These are phyloP conservation scores for Poeciliopsis retropinna DNA, from an alignment of 2,113 vertebrate genomes.

Conservation along the genomic window DNA sequence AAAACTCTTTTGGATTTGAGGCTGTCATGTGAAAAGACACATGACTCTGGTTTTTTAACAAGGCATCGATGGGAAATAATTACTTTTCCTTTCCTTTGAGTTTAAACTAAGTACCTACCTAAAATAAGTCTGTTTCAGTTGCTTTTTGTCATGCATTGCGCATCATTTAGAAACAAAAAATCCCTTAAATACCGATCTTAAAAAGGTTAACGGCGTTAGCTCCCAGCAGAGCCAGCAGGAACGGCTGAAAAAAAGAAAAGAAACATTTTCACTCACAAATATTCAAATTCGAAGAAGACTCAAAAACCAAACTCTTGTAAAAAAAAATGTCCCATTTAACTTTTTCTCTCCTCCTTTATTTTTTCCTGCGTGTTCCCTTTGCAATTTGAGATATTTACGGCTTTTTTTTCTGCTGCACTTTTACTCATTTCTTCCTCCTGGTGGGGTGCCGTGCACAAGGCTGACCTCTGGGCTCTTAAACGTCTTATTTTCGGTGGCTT, in stretches of 20 bases:
- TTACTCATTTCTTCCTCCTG: background rate
- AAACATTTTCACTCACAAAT: background rate
- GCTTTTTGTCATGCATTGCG: background rate
- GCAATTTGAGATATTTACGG: background rate
- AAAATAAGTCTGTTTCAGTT: background rate
- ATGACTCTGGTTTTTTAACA: slow-evolving; percentile 40
- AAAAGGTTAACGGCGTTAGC: background rate
- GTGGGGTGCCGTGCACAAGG: background rate
- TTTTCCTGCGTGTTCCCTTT: background rate
- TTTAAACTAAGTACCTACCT: background rate
- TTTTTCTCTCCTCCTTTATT: background rate
- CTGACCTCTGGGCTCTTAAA: slow-evolving; percentile 28
- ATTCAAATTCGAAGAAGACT: background rate
- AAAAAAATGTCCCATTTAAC: background rate
- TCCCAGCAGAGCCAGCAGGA: background rate
- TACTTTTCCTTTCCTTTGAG: slow-evolving; percentile 22
- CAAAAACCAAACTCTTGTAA: background rate
- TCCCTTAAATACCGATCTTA: slow-evolving; percentile 8
- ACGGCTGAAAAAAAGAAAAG: slow-evolving; percentile 18
- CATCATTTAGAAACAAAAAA: slow-evolving; percentile 21
- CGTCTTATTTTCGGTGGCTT: slow-evolving; percentile 20
- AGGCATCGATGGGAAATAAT: slow-evolving; percentile 36
- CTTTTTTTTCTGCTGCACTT: background rate
- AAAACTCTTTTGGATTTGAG: slow-evolving; percentile 37
- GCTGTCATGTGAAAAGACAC: slow-evolving; percentile 40